These are phyloP conservation scores for Hypercompe scribonia DNA, from an alignment of 2,888 invertebrate genomes.

Conservation along the genomic window DNA sequence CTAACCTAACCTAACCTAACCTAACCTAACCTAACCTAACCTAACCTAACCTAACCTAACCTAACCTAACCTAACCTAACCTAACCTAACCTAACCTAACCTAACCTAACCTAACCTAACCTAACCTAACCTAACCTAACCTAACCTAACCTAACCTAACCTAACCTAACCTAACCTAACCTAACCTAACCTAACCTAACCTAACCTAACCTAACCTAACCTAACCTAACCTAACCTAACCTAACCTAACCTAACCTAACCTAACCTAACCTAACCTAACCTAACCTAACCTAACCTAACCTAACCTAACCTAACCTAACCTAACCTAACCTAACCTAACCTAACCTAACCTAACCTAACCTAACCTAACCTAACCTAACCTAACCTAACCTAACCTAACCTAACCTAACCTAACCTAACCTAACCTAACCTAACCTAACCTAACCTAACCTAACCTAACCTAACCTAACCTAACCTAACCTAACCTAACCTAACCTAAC, in stretches of 20 bases:
- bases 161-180: constrained; percentile 24
- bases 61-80: constrained; percentile 25
- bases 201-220: constrained; percentile 21
- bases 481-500: constrained; percentile 24
- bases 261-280: constrained; percentile 21
- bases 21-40: constrained; percentile 31
- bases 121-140: constrained; percentile 23
- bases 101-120: constrained; percentile 24
- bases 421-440: constrained; percentile 18
- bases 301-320: constrained; percentile 21
- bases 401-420: constrained; percentile 22
- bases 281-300: constrained; percentile 21
- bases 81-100: constrained; percentile 26
- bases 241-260: constrained; percentile 24
- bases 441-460: constrained; percentile 22
- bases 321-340: constrained; percentile 21
- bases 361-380: constrained; percentile 21
- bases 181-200: constrained; percentile 21
- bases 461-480: constrained; percentile 24
- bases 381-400: constrained; percentile 23
- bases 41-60: constrained; percentile 29
- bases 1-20: constrained; percentile 31
- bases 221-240: constrained; percentile 23
- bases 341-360: constrained; percentile 21
- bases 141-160: constrained; percentile 24